These are phyloP conservation scores for Pollimyrus isidori DNA, from an alignment of 2,113 vertebrate genomes.

Conservation along the genomic window DNA sequence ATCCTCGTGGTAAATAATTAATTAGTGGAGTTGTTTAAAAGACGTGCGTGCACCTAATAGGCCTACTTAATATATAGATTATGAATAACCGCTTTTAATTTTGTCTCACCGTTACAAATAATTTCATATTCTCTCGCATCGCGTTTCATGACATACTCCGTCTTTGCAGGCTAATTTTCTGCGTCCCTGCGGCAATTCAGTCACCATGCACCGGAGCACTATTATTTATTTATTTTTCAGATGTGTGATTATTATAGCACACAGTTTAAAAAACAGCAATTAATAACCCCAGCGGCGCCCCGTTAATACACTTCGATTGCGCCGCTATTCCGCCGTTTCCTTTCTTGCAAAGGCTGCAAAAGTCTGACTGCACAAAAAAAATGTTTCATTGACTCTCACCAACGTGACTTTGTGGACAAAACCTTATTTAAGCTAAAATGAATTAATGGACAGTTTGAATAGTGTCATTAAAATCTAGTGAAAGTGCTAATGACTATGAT, in stretches of 20 bases:
- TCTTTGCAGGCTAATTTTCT: constrained; percentile 45
- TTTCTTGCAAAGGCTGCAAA: not conserved
- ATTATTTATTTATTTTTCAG: constrained; percentile 56
- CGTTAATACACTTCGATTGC: constrained; percentile 48
- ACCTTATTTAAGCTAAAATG: not conserved
- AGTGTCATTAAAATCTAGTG: not conserved
- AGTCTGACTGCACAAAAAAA: constrained; percentile 3
- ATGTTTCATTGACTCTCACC: not conserved
- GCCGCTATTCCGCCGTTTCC: constrained; percentile 32
- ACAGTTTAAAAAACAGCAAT: constrained; percentile 48
- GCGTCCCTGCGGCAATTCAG: constrained; percentile 29
- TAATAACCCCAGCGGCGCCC: constrained; percentile 56
- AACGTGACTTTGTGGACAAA: not conserved
- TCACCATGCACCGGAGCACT: constrained; percentile 31
- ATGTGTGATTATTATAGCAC: constrained; percentile 43
- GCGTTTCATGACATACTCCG: constrained; percentile 39
- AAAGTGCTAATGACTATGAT: not conserved
- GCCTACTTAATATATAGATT: constrained; percentile 57
- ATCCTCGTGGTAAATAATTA: constrained; percentile 59
- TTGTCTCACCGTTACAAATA: constrained; percentile 44
- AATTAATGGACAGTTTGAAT: not conserved
- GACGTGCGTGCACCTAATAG: constrained; percentile 46
- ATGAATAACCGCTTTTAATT: constrained; percentile 60
- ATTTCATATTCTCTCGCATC: constrained; percentile 38
- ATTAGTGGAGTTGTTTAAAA: constrained; percentile 49